Base-by-base conservation (phyloP, 2,113 vertebrate genomes). In the Axis porcinus region DNA sequence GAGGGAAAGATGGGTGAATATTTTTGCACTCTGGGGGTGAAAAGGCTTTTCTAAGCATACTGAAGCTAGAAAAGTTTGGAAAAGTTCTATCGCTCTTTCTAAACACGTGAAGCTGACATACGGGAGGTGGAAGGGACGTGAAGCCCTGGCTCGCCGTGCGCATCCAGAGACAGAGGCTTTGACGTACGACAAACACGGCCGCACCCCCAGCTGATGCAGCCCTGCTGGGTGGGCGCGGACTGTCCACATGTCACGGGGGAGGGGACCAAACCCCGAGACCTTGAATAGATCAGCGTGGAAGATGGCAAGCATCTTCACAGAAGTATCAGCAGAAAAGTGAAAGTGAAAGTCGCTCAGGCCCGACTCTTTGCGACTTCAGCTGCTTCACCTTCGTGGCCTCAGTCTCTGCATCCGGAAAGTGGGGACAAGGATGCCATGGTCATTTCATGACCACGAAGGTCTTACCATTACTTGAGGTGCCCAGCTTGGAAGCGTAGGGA, bases 201-300 rank as follows among this genome's bases (percentile, higher is more conserved):
- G 36, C 0, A 0, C 1, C 57, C 47, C 12, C 21, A 3, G 43
- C 17, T 7, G 27, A 36, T 5, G 28, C 8, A 9, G 82, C 60
- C 23, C 45, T 12, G 11, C 1, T 4, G 9, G 36, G 62, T 2
- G 36, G 83, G 45, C 8, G 3, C 6, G 19, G 36, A 13, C 0
- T 6, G 21, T 19, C 17, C 14, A 0, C 13, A 0, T 21, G 21
- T 21, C 8, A 8, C 27, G 8, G 15, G 30, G 0, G 2, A n/a
- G 52, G 47, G 78, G n/a, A 19, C 30, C 0, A n/a, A 54, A 45
- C 1, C 9, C 36, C 1, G 4, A 36, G 74, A 12, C 25, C 40
- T 15, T 6, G 0, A 21, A 0, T 4, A 28, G 67, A n/a, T 13
- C 45, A 27, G 15, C 14, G 30, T 3, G 13, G 25, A 27, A 55